Base-by-base conservation (phyloP, 92 coral and sea anemone species). In the Palythoa heliodiscus region DNA sequence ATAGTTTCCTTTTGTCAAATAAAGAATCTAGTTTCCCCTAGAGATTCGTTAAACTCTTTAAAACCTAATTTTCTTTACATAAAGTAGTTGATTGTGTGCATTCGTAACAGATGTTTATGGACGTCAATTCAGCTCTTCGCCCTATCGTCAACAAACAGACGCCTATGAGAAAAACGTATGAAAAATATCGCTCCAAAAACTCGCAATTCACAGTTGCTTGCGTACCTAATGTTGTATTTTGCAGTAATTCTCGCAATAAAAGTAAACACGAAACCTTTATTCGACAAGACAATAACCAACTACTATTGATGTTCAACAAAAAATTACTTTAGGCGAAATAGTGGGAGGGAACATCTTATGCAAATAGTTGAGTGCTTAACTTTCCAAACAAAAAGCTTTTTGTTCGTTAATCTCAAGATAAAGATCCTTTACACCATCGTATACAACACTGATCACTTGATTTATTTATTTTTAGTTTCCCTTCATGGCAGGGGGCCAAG, bases 361-460 rank as follows among this genome's bases (percentile, higher is more conserved):
- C 83, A 78, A 78, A 78, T 78, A 29, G 14, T 55, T 24, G 68
- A 77, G 17, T 77, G 11, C 17, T 77, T 4, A 19, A 40, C 73
- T 78, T 39, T 66, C 47, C 72, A 40, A 78, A 38, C 72, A 63
- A 78, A 67, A 67, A 22, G n/a, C 3, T n/a, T 35, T 35, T 78
- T 78, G 83, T 78, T 64, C 54, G 57, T 78, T 78, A 78, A 78
- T 78, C 83, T 43, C 55, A 48, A 68, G 48, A 61, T 63, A 78
- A 78, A 61, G 73, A 61, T 37, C 20, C n/a, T 78, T 53, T 15
- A 77, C 16, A 57, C 14, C 16, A 13, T 66, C 39, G 1, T 29
- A 29, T 29, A 20, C 24, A 77, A 11, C 70, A 40, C 52, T 20
- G 68, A 52, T 37, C 6, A 52, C 39, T 12, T 11, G 47, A 76